These are phyloP conservation scores for Ophthalmolycus amberensis DNA, from an alignment of 2,113 vertebrate species.

Conservation along the genomic window DNA sequence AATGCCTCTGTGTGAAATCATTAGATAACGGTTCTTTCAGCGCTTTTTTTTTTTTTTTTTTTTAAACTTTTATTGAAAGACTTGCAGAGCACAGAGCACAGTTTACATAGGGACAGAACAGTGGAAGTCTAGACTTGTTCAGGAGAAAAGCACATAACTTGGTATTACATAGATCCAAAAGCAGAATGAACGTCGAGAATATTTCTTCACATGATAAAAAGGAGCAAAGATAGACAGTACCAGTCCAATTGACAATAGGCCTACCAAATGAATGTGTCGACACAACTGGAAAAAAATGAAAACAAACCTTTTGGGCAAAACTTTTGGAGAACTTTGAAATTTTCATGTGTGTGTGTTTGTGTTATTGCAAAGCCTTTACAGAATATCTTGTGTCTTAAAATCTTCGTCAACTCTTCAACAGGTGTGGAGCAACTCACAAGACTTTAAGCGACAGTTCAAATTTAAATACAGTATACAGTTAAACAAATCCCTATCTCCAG, in stretches of 20 bases:
- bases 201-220: conserved; percentile 46
- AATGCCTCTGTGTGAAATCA: neutral
- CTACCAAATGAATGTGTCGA: conserved; percentile 44
- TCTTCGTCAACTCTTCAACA: conserved; percentile 8
- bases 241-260: conserved; percentile 31
- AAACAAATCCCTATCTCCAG: conserved; percentile 39
- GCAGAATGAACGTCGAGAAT: conserved; percentile 45
- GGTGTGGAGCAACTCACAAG: conserved; percentile 28
- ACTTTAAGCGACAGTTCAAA: conserved; percentile 45
- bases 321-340: conserved; percentile 18
- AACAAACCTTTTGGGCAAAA: conserved; percentile 22
- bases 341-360: neutral
- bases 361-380: conserved; percentile 61
- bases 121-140: conserved; percentile 59
- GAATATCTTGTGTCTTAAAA: conserved; percentile 35
- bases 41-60: neutral
- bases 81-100: conserved; percentile 77
- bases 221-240: conserved; percentile 41
- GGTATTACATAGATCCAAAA: conserved; percentile 55
- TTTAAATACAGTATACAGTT: conserved; percentile 42
- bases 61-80: conserved; percentile 81
- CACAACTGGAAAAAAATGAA: conserved; percentile 40
- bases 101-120: conserved; percentile 70
- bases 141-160: conserved; percentile 63
- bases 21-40: conserved; percentile 3